These are phyloP conservation scores for Penaeus vannamei DNA, from an alignment of 1,140 invertebrate species.

Conservation along the genomic window DNA sequence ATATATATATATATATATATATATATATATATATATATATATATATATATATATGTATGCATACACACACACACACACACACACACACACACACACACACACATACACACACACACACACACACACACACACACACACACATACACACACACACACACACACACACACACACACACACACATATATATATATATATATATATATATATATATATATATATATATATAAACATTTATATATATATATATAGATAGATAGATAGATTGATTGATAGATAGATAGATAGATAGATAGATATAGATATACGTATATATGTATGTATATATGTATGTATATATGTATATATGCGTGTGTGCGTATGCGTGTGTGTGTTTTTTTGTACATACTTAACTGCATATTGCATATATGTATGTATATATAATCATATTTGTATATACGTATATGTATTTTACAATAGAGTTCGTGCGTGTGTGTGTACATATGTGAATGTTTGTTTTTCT, in stretches of 20 bases:
- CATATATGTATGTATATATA: no score
- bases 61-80: neutral
- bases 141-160: neutral
- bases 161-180: neutral
- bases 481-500: neutral
- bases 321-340: neutral
- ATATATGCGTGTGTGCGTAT: neutral
- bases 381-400: no score
- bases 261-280: neutral
- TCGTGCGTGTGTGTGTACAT: neutral
- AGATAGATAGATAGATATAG: neutral
- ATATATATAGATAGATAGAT: neutral
- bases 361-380: neutral
- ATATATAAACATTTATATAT: neutral
- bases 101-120: neutral
- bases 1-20: neutral
- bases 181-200: neutral
- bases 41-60: neutral
- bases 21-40: neutral
- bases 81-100: neutral
- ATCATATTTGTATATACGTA: no score
- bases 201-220: neutral
- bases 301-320: neutral
- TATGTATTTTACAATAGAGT: neutral
- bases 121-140: neutral